These are phyloP conservation scores for Meandrina meandrites DNA, from an alignment of 92 coral and sea anemone species.

Conservation along the genomic window DNA sequence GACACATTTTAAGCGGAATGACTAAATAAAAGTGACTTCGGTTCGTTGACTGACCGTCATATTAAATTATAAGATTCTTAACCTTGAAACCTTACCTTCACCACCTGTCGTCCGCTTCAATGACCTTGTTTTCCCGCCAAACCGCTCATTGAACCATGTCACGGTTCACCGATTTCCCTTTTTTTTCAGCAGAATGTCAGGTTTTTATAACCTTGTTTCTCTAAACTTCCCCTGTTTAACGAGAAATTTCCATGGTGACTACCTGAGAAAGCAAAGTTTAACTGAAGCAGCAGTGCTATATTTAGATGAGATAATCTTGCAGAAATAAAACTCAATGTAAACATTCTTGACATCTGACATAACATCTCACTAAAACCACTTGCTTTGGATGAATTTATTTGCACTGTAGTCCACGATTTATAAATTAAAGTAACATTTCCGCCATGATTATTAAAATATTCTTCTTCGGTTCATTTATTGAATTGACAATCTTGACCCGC, in stretches of 20 bases:
- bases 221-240: background rate
- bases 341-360: slow-evolving; percentile 12
- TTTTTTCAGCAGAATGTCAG: background rate
- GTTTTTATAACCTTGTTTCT: background rate
- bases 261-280: background rate
- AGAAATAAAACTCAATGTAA: slow-evolving; percentile 29
- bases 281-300: background rate
- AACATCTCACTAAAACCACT: background rate
- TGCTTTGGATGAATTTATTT: background rate
- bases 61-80: background rate
- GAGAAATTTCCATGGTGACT: background rate
- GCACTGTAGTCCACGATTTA: background rate
- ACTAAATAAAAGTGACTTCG: background rate
- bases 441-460: background rate
- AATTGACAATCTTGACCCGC: background rate
- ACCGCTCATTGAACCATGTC: background rate
- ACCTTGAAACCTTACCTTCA: slow-evolving; percentile 30
- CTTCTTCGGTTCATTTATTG: background rate
- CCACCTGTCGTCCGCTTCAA: slow-evolving; percentile 40
- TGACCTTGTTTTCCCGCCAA: slow-evolving; percentile 36
- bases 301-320: slow-evolving; percentile 43
- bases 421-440: background rate
- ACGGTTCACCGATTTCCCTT: background rate
- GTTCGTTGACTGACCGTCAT: background rate
- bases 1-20: background rate